phyloP scores from a whole-genome alignment of 2,113 vertebrate genomes.

The Tachuris rubrigastra region DNA sequence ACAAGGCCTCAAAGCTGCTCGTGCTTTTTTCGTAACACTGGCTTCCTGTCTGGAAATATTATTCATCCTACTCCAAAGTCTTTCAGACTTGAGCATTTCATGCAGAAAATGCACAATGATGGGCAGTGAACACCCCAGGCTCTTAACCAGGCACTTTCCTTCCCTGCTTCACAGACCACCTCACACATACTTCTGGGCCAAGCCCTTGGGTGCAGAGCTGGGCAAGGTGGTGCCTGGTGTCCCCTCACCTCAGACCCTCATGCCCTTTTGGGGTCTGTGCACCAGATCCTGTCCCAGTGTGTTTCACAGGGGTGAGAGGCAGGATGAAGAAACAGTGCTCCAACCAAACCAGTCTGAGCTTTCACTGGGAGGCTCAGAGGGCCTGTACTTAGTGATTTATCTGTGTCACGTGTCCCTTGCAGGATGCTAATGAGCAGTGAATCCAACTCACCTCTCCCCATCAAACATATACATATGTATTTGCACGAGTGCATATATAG shows the following conservation, averaged over 20 bases:
- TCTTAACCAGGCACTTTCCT: neutral
- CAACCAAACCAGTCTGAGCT: neutral
- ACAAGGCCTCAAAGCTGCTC: neutral
- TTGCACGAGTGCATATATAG: accelerated
- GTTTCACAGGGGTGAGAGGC: accelerated
- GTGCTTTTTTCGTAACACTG: neutral
- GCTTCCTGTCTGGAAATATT: neutral
- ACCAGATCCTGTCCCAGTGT: neutral
- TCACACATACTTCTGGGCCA: accelerated
- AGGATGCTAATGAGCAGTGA: neutral
- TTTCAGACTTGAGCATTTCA: neutral
- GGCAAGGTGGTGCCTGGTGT: neutral
- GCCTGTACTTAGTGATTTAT: accelerated
- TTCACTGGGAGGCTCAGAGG: neutral
- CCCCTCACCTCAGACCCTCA: accelerated
- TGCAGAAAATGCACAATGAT: neutral
- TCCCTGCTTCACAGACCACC: neutral
- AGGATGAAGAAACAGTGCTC: neutral
- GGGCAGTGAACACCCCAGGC: neutral
- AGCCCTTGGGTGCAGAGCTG: neutral
- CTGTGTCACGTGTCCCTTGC: accelerated
- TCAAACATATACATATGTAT: accelerated
- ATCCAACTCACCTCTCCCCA: neutral
- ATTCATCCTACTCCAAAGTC: neutral
- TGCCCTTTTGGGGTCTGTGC: accelerated